Conservation (phyloP, 1,140 invertebrate species). For the Trichonephila clavipes region DNA sequence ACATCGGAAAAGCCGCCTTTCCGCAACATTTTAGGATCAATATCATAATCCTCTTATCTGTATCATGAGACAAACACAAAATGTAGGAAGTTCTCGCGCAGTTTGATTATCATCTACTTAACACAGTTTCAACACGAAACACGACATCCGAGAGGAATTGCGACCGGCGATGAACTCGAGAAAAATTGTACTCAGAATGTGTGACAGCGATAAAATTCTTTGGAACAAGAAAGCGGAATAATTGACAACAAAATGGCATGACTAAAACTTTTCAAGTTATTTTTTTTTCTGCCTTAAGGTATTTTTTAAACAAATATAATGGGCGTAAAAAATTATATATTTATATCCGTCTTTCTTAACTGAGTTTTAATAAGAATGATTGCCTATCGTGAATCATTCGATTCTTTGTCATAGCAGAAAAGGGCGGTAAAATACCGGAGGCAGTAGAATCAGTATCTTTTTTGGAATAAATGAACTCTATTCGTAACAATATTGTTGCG, state of each 20-base stretch:
- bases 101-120: not conserved
- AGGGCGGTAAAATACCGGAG: no score
- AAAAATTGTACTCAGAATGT: not conserved
- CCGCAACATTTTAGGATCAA: not conserved
- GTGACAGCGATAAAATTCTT: not conserved
- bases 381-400: not conserved
- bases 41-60: conserved; percentile 10
- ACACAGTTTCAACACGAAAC: not conserved
- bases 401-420: not conserved
- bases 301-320: no score
- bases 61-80: not conserved
- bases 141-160: not conserved
- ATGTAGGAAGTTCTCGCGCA: not conserved
- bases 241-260: not conserved
- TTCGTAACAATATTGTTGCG: no score
- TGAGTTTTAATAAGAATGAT: not conserved
- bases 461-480: no score
- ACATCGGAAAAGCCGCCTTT: not conserved
- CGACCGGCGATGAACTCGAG: not conserved
- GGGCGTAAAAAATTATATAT: no score
- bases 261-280: no score
- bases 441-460: no score
- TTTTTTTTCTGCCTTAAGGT: no score
- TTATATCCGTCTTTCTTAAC: no score
- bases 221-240: not conserved